These are phyloP conservation scores for Drosophila subquinaria DNA, from an alignment of 2,888 invertebrate genomes.

Conservation along the genomic window DNA sequence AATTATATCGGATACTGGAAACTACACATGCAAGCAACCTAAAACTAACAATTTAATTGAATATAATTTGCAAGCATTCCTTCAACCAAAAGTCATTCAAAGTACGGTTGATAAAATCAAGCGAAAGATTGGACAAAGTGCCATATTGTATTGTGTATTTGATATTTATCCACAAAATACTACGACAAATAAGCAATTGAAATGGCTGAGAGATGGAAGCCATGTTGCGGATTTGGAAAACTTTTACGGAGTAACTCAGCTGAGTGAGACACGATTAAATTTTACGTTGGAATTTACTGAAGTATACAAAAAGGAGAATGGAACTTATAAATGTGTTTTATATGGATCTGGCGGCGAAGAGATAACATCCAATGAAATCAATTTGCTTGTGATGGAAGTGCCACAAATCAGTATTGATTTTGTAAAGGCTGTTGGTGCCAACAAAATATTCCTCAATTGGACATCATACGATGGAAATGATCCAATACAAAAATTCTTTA, in stretches of 20 bases:
- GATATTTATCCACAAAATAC: conserved; percentile 88
- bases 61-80: conserved; percentile 78
- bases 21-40: conserved; percentile 87
- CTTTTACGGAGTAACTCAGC: conserved; percentile 81
- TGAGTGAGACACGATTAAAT: conserved; percentile 88
- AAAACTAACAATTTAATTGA: conserved; percentile 79
- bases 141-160: conserved; percentile 87
- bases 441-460: conserved; percentile 93
- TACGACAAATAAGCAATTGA: conserved; percentile 73
- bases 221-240: conserved; percentile 83
- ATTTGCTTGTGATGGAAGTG: conserved; percentile 88
- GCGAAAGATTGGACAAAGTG: conserved; percentile 86
- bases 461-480: conserved; percentile 92
- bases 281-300: conserved; percentile 87
- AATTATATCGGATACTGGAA: conserved; percentile 87
- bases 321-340: conserved; percentile 88
- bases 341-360: conserved; percentile 83
- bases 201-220: conserved; percentile 87
- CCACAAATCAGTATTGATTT: conserved; percentile 91
- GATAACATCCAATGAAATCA: conserved; percentile 85
- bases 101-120: conserved; percentile 85
- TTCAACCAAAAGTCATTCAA: conserved; percentile 85
- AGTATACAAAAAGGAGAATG: conserved; percentile 90
- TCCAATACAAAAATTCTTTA: conserved; percentile 87
- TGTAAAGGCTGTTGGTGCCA: conserved; percentile 91